These are phyloP conservation scores for Penaeus vannamei DNA, from an alignment of 1,140 invertebrate genomes.

Conservation along the genomic window DNA sequence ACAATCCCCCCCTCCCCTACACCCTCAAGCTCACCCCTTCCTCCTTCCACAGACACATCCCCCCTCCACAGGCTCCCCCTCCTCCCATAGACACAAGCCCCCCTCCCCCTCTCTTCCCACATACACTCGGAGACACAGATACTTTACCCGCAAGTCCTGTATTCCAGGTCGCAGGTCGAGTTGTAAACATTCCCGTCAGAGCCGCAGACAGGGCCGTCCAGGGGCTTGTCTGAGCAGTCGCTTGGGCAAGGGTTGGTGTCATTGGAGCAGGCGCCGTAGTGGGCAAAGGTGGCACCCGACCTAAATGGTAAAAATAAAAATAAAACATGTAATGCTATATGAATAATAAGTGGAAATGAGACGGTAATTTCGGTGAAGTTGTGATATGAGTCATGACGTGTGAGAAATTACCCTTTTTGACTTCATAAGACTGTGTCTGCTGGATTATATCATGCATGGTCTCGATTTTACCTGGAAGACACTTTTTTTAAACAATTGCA, in stretches of 20 bases:
- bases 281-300: slow-evolving; percentile 62
- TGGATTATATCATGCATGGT: too few relatives aligned
- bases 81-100: not conserved
- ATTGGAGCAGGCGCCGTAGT: slow-evolving; percentile 47
- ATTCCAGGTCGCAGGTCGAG: slow-evolving; percentile 93
- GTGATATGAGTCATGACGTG: not conserved
- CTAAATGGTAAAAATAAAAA: slow-evolving; percentile 56
- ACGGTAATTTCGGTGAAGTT: too few relatives aligned
- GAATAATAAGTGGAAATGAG: too few relatives aligned
- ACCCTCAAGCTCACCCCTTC: not conserved
- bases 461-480: too few relatives aligned
- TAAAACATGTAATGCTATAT: not conserved
- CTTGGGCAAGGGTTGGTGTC: slow-evolving; percentile 78
- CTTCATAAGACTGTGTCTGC: not conserved
- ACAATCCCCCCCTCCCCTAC: not conserved
- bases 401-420: not conserved
- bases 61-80: not conserved
- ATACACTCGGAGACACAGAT: not conserved
- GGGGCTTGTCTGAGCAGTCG: slow-evolving; percentile 84
- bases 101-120: not conserved
- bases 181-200: slow-evolving; percentile 90
- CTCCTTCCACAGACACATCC: not conserved
- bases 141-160: slow-evolving; percentile 87
- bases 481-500: not conserved
- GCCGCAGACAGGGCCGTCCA: slow-evolving; percentile 91